Evolutionary conservation across 1,140 invertebrate species (phyloP).

Genomic region (Anoplolepis gracilipes): DNA sequence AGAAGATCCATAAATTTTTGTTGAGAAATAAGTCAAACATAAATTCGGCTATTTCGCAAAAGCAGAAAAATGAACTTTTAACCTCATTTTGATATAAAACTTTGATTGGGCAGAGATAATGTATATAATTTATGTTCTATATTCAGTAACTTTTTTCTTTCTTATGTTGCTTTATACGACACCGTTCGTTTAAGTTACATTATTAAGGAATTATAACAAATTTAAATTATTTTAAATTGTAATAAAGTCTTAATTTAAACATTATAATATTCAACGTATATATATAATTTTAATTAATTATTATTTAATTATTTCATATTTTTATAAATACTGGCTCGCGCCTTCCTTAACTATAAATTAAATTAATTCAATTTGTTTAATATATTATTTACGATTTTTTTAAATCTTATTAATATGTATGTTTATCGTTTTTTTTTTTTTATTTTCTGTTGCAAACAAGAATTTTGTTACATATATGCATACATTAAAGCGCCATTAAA

Average conservation of each 20-base stretch:
- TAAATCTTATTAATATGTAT: neutral
- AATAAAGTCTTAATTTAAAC: neutral
- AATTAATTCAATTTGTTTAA: too few species aligned
- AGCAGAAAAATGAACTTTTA: slow-evolving; percentile 20
- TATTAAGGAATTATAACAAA: neutral
- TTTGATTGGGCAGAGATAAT: slow-evolving; percentile 26
- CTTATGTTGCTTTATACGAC: neutral
- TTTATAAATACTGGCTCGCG: neutral
- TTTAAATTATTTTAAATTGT: neutral
- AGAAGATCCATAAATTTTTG: neutral
- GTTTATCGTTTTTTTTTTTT: too few species aligned
- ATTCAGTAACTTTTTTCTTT: neutral
- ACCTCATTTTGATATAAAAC: slow-evolving; percentile 49
- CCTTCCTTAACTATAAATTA: neutral
- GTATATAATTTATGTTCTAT: slow-evolving; percentile 16
- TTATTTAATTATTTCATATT: neutral
- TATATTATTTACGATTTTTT: neutral
- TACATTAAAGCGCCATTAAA: neutral
- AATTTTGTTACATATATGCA: neutral
- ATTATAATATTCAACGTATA: too few species aligned
- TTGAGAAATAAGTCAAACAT: neutral
- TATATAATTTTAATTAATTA: neutral
- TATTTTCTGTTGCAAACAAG: too few species aligned
- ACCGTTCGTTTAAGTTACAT: neutral
- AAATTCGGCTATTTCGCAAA: slow-evolving; percentile 26